phyloP scores from a whole-genome alignment of 53 echinoderm and acorn worm species.

The Crossaster papposus region DNA sequence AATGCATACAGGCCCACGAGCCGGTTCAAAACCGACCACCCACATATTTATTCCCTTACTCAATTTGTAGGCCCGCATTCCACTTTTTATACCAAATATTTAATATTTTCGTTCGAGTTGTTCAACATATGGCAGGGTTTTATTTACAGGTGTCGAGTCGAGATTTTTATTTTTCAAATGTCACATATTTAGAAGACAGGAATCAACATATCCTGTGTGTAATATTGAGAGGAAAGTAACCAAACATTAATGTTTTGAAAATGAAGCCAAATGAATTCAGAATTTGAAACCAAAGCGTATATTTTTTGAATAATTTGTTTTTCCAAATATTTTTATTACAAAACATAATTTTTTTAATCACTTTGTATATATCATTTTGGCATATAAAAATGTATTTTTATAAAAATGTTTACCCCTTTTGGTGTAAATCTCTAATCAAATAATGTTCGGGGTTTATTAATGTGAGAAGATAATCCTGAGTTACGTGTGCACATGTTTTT shows the following conservation, averaged over 20 bases:
- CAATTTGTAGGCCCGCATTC: too few species aligned
- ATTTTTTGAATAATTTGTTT: not conserved
- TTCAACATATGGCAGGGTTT: not conserved
- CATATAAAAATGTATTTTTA: not conserved
- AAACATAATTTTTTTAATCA: slow-evolving; percentile 35
- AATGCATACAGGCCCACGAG: too few species aligned
- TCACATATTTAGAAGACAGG: too few species aligned
- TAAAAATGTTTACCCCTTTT: not conserved
- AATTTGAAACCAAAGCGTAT: not conserved
- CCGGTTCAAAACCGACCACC: too few species aligned
- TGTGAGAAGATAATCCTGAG: not conserved
- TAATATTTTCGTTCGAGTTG: not conserved
- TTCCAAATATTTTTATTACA: slow-evolving; percentile 24
- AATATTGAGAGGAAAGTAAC: not conserved
- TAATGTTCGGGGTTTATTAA: not conserved
- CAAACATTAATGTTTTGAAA: too few species aligned
- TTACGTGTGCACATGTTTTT: not conserved
- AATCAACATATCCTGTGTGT: not conserved
- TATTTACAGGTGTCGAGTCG: not conserved
- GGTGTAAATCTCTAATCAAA: not conserved
- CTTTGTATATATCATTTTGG: not conserved
- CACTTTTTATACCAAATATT: too few species aligned
- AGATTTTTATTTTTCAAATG: too few species aligned
- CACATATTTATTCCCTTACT: too few species aligned
- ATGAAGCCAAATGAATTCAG: not conserved